phyloP scores from a whole-genome alignment of 2,888 invertebrate species.

The Cylindroiulus punctatus region DNA sequence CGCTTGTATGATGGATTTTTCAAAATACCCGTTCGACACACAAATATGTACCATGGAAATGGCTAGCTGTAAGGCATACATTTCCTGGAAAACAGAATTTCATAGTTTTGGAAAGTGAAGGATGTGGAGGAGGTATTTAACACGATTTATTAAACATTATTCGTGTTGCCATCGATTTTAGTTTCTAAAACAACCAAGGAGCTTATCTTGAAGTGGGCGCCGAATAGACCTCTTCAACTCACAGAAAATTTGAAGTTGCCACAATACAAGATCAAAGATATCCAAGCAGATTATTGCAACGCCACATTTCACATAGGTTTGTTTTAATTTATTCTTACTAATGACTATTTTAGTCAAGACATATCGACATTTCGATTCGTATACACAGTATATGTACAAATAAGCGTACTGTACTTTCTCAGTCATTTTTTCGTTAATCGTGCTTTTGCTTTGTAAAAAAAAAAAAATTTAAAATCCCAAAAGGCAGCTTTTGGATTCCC shows the following conservation, averaged over 20 bases:
- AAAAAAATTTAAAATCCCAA: no score
- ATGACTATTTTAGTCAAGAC: no score
- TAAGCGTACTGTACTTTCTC: no score
- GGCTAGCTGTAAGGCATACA: conserved; percentile 68
- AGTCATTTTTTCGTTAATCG: no score
- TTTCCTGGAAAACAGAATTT: neutral
- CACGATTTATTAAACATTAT: neutral
- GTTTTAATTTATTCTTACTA: neutral
- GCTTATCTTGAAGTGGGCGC: conserved; percentile 67
- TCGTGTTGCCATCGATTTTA: conserved; percentile 61
- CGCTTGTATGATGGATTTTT: conserved; percentile 72
- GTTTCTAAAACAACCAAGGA: conserved; percentile 69
- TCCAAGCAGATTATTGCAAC: conserved; percentile 66
- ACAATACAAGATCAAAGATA: conserved; percentile 67
- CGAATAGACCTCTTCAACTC: conserved; percentile 66
- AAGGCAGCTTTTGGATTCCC: no score
- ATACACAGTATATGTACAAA: no score
- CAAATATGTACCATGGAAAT: conserved; percentile 71
- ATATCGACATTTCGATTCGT: neutral
- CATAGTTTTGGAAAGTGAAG: neutral
- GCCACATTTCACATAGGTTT: conserved; percentile 68
- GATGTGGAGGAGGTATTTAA: neutral
- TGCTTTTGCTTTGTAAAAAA: no score
- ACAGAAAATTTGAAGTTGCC: conserved; percentile 67
- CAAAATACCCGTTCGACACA: conserved; percentile 69